phyloP scores from a whole-genome alignment of 1,140 invertebrate species.

The Acromyrmex echinatior region DNA sequence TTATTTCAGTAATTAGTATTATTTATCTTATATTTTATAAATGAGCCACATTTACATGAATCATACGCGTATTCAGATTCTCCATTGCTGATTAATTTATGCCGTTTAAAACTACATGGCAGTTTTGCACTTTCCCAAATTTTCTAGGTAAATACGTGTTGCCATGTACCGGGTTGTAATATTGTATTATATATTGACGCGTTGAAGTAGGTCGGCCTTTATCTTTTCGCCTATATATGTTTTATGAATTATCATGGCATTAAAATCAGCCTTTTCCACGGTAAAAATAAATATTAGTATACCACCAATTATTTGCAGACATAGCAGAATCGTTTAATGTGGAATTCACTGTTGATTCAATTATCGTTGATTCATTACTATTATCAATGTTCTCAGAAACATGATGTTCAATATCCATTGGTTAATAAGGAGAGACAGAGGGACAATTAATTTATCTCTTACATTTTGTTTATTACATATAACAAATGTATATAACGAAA shows the following conservation, averaged over 20 bases:
- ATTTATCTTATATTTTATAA: neutral
- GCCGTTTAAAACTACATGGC: neutral
- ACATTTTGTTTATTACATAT: too few relatives aligned
- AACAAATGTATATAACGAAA: too few relatives aligned
- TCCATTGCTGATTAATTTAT: conserved; percentile 5
- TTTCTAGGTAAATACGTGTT: neutral
- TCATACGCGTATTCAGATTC: neutral
- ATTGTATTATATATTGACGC: neutral
- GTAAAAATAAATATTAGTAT: neutral
- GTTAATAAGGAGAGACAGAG: too few relatives aligned
- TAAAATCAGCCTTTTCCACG: neutral
- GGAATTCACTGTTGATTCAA: too few relatives aligned
- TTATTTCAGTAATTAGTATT: neutral
- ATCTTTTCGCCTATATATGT: neutral
- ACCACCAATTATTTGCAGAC: neutral
- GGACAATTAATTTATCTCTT: too few relatives aligned
- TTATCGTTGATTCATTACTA: too few relatives aligned
- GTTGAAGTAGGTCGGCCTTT: neutral
- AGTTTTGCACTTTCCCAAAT: conserved; percentile 8
- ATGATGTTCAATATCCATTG: too few relatives aligned
- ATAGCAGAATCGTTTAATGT: too few relatives aligned
- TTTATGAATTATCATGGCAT: neutral
- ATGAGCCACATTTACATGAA: neutral
- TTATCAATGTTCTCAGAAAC: too few relatives aligned
- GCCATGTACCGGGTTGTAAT: neutral